Conservation (phyloP, 2,113 vertebrate species). For the Apodemus sylvaticus region DNA sequence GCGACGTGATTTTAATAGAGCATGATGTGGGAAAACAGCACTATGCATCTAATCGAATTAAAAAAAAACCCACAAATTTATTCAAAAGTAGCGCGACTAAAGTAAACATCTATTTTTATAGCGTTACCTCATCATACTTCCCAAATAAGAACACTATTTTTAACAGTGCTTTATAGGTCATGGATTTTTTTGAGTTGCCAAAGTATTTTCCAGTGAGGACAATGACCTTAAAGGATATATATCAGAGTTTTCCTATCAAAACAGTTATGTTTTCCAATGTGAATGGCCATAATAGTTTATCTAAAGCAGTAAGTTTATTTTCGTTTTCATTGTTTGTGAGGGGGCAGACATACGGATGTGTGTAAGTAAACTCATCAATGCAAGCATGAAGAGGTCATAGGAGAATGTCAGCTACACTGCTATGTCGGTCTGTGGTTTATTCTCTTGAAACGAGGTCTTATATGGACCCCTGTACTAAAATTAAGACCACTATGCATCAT, state of each 20-base stretch:
- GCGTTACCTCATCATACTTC: neutral
- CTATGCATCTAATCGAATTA: neutral
- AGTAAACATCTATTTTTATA: neutral
- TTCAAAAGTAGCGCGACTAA: slow-evolving; percentile 1
- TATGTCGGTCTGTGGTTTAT: neutral
- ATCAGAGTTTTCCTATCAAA: neutral
- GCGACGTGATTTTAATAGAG: neutral
- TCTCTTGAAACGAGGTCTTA: too few relatives aligned
- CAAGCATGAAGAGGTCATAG: neutral
- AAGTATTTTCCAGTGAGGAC: neutral
- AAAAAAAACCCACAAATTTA: neutral
- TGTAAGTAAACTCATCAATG: too few relatives aligned
- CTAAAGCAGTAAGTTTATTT: neutral
- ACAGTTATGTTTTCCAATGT: neutral
- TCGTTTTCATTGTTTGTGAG: neutral
- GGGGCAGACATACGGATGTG: too few relatives aligned
- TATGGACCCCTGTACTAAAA: neutral
- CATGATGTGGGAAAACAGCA: neutral
- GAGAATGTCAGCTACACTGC: neutral
- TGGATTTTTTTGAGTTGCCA: neutral
- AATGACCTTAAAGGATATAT: neutral
- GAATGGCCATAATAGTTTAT: neutral
- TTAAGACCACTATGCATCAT: too few relatives aligned
- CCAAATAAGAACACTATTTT: neutral
- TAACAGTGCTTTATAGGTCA: neutral